These are phyloP conservation scores for Steinernema feltiae DNA, from an alignment of 1,140 invertebrate species.

Conservation along the genomic window DNA sequence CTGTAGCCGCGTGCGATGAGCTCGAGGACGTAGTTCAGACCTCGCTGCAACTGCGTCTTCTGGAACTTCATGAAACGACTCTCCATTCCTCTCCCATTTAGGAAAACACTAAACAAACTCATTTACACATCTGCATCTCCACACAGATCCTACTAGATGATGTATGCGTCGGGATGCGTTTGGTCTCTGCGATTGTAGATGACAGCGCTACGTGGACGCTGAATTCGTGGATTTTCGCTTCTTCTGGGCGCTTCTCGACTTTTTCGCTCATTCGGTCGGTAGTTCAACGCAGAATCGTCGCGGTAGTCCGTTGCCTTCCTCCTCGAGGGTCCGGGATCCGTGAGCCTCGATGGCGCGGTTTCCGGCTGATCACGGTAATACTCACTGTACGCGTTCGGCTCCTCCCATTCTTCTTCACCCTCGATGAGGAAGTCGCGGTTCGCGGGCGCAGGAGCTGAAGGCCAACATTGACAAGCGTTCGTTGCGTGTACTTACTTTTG, in stretches of 20 bases:
- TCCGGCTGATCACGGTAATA: background rate
- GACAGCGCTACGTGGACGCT: conserved; percentile 29
- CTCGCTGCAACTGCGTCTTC: conserved; percentile 42
- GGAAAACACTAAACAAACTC: conserved; percentile 39
- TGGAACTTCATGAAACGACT: conserved; percentile 41
- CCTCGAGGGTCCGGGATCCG: background rate
- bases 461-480: background rate
- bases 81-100: conserved; percentile 47
- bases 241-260: background rate
- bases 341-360: background rate
- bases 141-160: conserved; percentile 38
- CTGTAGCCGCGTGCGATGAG: conserved; percentile 39
- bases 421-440: background rate
- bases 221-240: background rate
- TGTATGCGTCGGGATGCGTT: conserved; percentile 45
- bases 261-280: background rate
- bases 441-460: background rate
- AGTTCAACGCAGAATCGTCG: conserved; percentile 21
- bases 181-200: conserved; percentile 44
- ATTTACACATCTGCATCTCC: background rate
- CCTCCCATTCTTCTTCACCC: background rate
- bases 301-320: background rate
- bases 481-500: background rate
- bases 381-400: background rate
- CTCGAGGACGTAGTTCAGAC: conserved; percentile 44